Percentiles rank a stretch among this genome's conserved stretches.
Conservation (phyloP, 2,113 vertebrate genomes). For the Equus quagga region DNA sequence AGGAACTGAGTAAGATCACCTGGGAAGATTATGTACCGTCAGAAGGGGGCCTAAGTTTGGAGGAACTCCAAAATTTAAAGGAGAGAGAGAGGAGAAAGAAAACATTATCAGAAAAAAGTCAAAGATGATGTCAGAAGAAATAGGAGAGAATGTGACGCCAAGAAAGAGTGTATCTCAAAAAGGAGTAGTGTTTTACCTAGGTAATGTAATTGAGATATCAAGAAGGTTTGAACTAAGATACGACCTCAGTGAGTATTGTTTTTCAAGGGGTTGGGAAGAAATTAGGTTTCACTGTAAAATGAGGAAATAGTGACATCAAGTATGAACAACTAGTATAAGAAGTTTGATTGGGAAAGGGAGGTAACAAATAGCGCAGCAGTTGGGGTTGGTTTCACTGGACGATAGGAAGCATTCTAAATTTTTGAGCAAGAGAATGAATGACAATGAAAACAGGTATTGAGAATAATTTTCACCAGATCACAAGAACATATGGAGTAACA, state of each 20-base stretch:
- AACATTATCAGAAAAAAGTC: neutral
- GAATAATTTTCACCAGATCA: neutral
- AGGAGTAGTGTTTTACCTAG: neutral
- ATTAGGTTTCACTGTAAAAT: neutral
- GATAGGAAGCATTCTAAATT: neutral
- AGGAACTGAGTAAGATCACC: neutral
- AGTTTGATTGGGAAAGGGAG: neutral
- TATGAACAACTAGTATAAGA: neutral
- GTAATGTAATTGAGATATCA: neutral
- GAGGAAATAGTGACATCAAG: neutral
- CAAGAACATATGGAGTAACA: neutral
- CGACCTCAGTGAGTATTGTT: neutral
- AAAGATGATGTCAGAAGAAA: neutral
- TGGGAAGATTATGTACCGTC: neutral
- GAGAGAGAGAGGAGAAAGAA: neutral
- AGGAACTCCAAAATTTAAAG: neutral
- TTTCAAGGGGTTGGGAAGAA: neutral
- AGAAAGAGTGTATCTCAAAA: neutral
- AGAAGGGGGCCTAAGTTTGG: neutral
- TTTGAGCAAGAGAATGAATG: slow-evolving; percentile 28
- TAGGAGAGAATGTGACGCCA: neutral
- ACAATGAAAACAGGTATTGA: neutral
- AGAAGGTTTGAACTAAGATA: neutral
- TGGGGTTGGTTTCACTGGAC: neutral
- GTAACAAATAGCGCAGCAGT: neutral